phyloP scores from a whole-genome alignment of 1,140 invertebrate genomes.

The Ostrea edulis region DNA sequence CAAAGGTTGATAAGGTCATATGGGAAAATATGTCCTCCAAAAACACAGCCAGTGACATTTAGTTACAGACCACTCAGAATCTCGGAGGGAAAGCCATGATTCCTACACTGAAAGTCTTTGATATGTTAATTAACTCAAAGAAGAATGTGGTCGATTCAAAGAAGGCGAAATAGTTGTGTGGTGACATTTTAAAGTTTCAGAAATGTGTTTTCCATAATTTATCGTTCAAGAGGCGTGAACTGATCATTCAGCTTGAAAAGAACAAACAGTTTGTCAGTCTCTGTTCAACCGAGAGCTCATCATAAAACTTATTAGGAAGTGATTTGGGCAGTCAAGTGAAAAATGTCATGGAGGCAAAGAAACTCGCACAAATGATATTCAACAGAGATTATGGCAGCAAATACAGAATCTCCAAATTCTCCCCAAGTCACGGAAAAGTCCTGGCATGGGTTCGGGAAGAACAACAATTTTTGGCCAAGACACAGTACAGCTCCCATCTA shows the following conservation, averaged over 20 bases:
- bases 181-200: slow-evolving; percentile 12
- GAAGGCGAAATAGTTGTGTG: not conserved
- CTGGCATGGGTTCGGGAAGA: not conserved
- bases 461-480: not conserved
- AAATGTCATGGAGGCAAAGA: slow-evolving; percentile 4
- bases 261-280: not conserved
- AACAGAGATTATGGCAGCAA: not conserved
- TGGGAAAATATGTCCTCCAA: not conserved
- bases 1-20: not conserved
- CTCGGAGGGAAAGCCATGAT: not conserved
- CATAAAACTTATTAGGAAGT: not conserved
- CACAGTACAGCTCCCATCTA: not conserved
- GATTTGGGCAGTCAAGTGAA: slow-evolving; percentile 11
- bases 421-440: not conserved
- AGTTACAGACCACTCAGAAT: not conserved
- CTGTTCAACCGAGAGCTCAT: not conserved
- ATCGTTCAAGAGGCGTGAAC: not conserved
- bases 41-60: not conserved
- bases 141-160: not conserved
- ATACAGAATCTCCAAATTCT: not conserved
- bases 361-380: not conserved
- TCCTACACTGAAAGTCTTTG: not conserved
- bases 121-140: too few relatives aligned
- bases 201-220: slow-evolving; percentile 25
- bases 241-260: not conserved